These are phyloP conservation scores for Phyllopteryx taeniolatus DNA, from an alignment of 2,113 vertebrate species.

Conservation along the genomic window DNA sequence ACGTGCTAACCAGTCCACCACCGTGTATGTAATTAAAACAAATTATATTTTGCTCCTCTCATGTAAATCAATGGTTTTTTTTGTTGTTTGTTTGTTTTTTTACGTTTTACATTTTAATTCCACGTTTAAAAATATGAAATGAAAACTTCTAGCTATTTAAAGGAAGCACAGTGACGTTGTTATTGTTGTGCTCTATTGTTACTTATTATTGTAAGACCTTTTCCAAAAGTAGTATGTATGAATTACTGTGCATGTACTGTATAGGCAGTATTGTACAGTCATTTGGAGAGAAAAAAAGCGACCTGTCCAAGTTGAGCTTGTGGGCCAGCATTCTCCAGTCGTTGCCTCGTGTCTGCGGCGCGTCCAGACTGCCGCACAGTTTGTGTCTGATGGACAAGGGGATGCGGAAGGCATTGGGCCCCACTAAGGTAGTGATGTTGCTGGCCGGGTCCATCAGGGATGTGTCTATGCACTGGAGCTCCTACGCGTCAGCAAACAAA, in stretches of 20 bases:
- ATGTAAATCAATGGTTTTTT: no score
- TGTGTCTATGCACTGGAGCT: conserved; percentile 83
- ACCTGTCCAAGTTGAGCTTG: conserved; percentile 96
- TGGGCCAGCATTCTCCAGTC: conserved; percentile 98
- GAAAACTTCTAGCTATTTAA: no score
- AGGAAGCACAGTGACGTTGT: no score
- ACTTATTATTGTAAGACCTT: no score
- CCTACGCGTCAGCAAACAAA: conserved; percentile 64
- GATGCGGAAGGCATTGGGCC: conserved; percentile 91
- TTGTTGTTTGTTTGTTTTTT: no score
- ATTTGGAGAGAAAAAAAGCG: neutral
- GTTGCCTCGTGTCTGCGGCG: conserved; percentile 91
- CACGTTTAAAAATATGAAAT: no score
- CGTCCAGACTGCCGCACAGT: conserved; percentile 94
- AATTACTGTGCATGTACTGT: neutral
- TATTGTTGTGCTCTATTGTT: no score
- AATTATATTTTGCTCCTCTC: no score
- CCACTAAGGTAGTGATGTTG: conserved; percentile 86
- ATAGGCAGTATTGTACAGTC: neutral
- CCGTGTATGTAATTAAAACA: no score
- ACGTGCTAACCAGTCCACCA: no score
- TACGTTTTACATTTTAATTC: no score
- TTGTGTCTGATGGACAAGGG: conserved; percentile 95
- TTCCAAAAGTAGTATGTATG: neutral
- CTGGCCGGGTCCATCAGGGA: conserved; percentile 87